Base-by-base conservation (phyloP, 1,140 invertebrate genomes). In the Rhizoglyphus robini region DNA sequence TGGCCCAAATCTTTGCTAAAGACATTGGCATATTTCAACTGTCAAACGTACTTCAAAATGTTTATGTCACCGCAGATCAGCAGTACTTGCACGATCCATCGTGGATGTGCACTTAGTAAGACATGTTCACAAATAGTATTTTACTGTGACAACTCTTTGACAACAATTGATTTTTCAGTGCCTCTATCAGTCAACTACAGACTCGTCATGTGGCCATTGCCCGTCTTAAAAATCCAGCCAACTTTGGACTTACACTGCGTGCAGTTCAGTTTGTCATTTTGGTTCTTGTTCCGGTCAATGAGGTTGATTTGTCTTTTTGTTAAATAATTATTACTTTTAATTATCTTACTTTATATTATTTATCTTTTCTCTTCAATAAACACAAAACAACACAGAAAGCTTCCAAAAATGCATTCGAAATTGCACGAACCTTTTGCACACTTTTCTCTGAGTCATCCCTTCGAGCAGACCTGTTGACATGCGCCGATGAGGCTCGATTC, bases 371-470 rank as follows among this genome's bases (percentile, higher is more conserved):
- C n/a, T n/a, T n/a, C n/a, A n/a, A n/a, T n/a, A n/a, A n/a, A n/a
- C n/a, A n/a, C n/a, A n/a, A n/a, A n/a, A 46, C 30, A 25, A 8
- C 18, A 49, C 30, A 70, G 65, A 74, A 73, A 65, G 54, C 63
- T 20, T 68, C 71, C 11, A 74, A 75, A 67, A 67, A 66, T 15
- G 63, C 74, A 5, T 63, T 68, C 31, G 73, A 74, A 67, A 73
- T 67, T 46, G 66, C 69, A 20, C 65, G 72, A 31, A 74, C 73
- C 3, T 73, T 74, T 65, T 67, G 41, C 5, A 74, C 74, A 18
- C 57, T 74, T 25, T 69, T 74, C 3, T 38, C 70, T 27, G 61
- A 69, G 61, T 15, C 65, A 5, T 13, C 20, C 4, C 48, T 74
- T 23, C 69, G 70, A 20, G 11, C 59, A 18, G 46, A 66, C 23